Evolutionary conservation across 2,888 invertebrate species (phyloP).

Genomic region (Synanthedon formicaeformis): DNA sequence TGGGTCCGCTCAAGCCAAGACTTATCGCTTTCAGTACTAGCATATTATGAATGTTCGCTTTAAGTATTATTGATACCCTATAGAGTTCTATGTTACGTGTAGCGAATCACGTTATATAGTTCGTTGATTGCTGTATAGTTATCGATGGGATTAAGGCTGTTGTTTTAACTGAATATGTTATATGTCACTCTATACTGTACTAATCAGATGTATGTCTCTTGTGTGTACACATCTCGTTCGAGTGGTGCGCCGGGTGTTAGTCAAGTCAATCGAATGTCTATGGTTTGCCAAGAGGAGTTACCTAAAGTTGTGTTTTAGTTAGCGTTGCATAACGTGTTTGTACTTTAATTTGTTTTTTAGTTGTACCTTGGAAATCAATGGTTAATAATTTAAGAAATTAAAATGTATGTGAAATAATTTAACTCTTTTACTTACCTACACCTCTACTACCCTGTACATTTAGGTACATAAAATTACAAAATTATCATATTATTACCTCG

Average conservation of each 20-base stretch:
- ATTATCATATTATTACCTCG: no score
- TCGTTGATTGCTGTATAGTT: constrained; percentile 53
- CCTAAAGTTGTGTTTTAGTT: constrained; percentile 69
- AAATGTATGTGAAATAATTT: constrained; percentile 66
- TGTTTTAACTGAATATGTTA: constrained; percentile 55
- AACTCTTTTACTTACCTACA: constrained; percentile 1
- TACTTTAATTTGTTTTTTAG: constrained; percentile 72
- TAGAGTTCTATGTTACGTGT: constrained; percentile 51
- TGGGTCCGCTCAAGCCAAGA: constrained; percentile 68
- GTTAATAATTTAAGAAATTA: constrained; percentile 71
- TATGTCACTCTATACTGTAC: constrained; percentile 15
- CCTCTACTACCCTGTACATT: not conserved
- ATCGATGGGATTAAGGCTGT: constrained; percentile 54
- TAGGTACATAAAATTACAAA: no score
- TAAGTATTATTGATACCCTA: constrained; percentile 56
- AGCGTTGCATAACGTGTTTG: constrained; percentile 71
- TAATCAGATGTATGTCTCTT: constrained; percentile 23
- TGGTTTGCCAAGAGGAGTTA: constrained; percentile 71
- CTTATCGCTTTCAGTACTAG: constrained; percentile 62
- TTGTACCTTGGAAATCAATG: constrained; percentile 71
- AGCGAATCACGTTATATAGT: constrained; percentile 49
- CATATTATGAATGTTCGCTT: constrained; percentile 24
- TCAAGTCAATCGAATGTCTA: constrained; percentile 62
- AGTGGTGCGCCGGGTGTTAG: constrained; percentile 64
- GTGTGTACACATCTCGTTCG: constrained; percentile 44